Conservation (phyloP, 2,888 invertebrate species). For the Syritta pipiens region DNA sequence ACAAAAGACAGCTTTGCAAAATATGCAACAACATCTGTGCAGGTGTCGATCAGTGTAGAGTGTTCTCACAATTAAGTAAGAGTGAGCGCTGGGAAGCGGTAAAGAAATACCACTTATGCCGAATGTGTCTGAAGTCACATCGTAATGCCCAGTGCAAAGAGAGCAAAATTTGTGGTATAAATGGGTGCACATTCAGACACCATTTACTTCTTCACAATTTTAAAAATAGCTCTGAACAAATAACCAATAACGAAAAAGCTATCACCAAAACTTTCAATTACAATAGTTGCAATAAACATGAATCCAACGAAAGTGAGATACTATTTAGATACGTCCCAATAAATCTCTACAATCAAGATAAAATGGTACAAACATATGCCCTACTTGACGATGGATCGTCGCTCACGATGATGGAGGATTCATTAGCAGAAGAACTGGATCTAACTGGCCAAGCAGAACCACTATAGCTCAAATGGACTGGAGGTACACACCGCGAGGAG, state of each 20-base stretch:
- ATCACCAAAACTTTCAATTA: too few species aligned
- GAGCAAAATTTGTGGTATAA: not conserved
- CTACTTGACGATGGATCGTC: conserved; percentile 56
- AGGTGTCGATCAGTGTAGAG: not conserved
- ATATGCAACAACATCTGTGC: not conserved
- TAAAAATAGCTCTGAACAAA: too few species aligned
- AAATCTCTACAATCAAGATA: conserved; percentile 8
- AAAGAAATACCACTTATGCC: conserved; percentile 1
- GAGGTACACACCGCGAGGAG: not conserved
- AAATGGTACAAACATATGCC: conserved; percentile 15
- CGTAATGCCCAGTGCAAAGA: not conserved
- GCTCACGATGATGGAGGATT: conserved; percentile 41
- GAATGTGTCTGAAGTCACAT: conserved; percentile 20
- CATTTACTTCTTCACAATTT: conserved; percentile 14
- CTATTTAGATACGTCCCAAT: conserved; percentile 24
- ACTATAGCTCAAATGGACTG: conserved; percentile 4
- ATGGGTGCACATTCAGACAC: conserved; percentile 2
- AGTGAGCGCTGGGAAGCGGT: conserved; percentile 1
- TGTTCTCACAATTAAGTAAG: not conserved
- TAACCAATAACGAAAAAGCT: too few species aligned
- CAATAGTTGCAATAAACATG: not conserved
- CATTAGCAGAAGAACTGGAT: not conserved
- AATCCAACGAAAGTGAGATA: conserved; percentile 9
- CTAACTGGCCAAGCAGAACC: conserved; percentile 13
- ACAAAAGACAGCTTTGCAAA: not conserved